Evolutionary conservation across 2,888 invertebrate genomes (phyloP).

Genomic region (Acleris sparsana): DNA sequence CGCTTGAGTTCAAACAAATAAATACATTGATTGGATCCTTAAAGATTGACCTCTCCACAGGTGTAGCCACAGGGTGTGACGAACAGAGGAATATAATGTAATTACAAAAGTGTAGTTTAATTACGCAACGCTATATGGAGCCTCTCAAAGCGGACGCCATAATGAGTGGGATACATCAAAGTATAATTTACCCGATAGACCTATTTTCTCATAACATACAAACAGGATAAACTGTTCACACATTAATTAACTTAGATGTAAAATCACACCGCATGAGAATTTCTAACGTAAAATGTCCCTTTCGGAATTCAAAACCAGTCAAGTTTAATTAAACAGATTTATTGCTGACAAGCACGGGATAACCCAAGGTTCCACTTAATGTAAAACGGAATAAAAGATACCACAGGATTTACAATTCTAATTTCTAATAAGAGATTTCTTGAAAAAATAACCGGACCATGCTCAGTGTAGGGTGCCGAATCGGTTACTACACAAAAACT

Average conservation of each 20-base stretch:
- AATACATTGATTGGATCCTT: too few relatives aligned
- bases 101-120: conserved; percentile 34
- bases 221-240: conserved; percentile 13
- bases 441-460: too few relatives aligned
- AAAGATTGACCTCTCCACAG: conserved; percentile 15
- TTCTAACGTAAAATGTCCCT: neutral
- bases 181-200: conserved; percentile 15
- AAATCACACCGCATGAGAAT: neutral
- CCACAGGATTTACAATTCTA: too few relatives aligned
- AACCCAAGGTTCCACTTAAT: conserved; percentile 8
- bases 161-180: conserved; percentile 21
- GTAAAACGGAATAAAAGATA: conserved; percentile 8
- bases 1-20: too few relatives aligned
- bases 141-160: conserved; percentile 24
- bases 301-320: conserved; percentile 10
- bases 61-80: conserved; percentile 17
- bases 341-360: conserved; percentile 17
- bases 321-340: conserved; percentile 26
- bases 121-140: conserved; percentile 21
- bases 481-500: too few relatives aligned
- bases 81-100: conserved; percentile 28
- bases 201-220: neutral
- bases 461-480: too few relatives aligned
- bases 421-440: too few relatives aligned
- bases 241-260: conserved; percentile 17